These are phyloP conservation scores for Cliona cf. orientalis DNA, from an alignment of 37 sponge, comb jelly and placozoan species.

Conservation along the genomic window DNA sequence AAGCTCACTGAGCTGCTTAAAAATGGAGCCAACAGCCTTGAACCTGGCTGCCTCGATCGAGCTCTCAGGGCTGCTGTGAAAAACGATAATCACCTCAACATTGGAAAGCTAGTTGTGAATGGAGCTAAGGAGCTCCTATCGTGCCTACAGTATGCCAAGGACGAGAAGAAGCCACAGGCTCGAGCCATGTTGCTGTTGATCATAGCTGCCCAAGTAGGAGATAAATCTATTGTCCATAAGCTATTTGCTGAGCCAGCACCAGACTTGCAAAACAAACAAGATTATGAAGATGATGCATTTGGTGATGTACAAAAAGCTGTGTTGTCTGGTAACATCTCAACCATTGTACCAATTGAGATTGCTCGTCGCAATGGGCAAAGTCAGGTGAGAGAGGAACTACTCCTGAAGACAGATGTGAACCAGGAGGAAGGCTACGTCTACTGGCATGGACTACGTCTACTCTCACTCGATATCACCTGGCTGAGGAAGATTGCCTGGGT, in stretches of 20 bases:
- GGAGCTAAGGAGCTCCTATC: conserved; percentile 56
- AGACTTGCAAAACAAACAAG: not conserved
- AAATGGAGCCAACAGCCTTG: conserved; percentile 30
- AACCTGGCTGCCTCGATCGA: conserved; percentile 59
- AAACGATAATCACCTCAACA: conserved; percentile 57
- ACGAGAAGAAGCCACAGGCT: conserved; percentile 44
- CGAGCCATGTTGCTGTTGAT: conserved; percentile 68
- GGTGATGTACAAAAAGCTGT: conserved; percentile 59
- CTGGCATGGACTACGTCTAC: conserved; percentile 85
- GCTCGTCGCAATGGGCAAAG: conserved; percentile 48
- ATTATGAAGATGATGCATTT: conserved; percentile 35
- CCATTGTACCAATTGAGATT: conserved; percentile 84
- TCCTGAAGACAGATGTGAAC: conserved; percentile 81
- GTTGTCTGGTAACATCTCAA: conserved; percentile 53
- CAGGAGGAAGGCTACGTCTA: conserved; percentile 60
- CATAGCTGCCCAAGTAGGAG: conserved; percentile 52
- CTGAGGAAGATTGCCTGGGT: conserved; percentile 80
- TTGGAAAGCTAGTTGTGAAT: conserved; percentile 70
- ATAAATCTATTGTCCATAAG: conserved; percentile 54
- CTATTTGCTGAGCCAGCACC: conserved; percentile 56
- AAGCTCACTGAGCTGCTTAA: conserved; percentile 57
- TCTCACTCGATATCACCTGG: conserved; percentile 68
- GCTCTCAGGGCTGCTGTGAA: conserved; percentile 65
- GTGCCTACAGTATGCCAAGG: conserved; percentile 36
- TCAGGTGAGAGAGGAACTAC: conserved; percentile 67